Conservation (phyloP, 2,113 vertebrate genomes). For the Mirounga angustirostris region DNA sequence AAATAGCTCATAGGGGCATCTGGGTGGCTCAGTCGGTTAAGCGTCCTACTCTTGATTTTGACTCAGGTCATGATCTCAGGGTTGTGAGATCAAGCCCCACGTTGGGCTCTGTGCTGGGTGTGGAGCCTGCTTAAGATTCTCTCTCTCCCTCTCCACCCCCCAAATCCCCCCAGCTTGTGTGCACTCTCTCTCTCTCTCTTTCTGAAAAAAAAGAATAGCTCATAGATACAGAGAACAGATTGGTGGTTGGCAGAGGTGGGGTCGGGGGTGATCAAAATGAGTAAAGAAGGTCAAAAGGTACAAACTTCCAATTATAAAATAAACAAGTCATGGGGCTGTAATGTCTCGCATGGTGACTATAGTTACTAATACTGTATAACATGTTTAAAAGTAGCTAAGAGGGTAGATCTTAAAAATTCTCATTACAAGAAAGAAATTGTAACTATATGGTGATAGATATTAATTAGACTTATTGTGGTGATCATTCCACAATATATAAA, state of each 20-base stretch:
- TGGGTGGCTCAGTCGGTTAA: background rate
- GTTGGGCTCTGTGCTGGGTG: background rate
- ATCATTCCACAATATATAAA: background rate
- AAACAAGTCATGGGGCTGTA: background rate
- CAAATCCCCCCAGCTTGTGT: background rate
- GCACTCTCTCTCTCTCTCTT: background rate
- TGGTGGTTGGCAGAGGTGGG: background rate
- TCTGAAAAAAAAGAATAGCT: background rate
- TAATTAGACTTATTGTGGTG: background rate
- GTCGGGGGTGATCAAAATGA: background rate
- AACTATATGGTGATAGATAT: background rate
- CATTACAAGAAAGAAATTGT: background rate
- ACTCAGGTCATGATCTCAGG: background rate
- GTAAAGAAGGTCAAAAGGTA: background rate
- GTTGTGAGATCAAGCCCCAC: background rate
- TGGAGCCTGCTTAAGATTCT: too few species aligned
- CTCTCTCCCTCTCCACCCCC: background rate
- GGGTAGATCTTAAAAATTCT: background rate
- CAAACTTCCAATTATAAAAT: background rate
- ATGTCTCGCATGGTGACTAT: background rate
- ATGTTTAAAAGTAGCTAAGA: background rate
- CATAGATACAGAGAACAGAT: background rate
- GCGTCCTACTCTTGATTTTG: background rate
- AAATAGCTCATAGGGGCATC: background rate
- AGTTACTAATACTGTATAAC: background rate